These are phyloP conservation scores for Plecotus auritus DNA, from an alignment of 2,113 vertebrate genomes.

Conservation along the genomic window DNA sequence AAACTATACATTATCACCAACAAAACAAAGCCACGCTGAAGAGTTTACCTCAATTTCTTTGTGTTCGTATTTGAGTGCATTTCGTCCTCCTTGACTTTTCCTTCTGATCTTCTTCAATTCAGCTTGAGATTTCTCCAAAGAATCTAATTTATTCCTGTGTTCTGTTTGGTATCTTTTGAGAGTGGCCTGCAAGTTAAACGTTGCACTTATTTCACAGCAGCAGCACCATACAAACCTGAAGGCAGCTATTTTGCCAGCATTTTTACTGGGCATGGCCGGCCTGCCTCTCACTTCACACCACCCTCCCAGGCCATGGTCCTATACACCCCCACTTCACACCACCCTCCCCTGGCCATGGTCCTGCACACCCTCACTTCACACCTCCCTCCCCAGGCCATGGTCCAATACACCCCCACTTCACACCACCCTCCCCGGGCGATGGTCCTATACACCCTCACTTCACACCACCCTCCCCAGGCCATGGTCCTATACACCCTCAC, in stretches of 20 bases:
- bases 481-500: background rate
- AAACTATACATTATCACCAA: background rate
- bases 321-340: background rate
- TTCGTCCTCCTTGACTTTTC: constrained; percentile 93
- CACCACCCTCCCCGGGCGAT: background rate
- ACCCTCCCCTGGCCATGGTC: background rate
- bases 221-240: background rate
- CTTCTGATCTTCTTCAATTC: constrained; percentile 95
- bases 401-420: background rate
- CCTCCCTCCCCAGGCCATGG: rapidly evolving
- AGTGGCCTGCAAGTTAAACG: constrained; percentile 87
- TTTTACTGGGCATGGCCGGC: too few relatives aligned
- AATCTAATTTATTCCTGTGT: constrained; percentile 91
- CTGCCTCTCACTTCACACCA: background rate
- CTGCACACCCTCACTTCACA: too few relatives aligned
- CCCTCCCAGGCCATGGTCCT: background rate
- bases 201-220: background rate
- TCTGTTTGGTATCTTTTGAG: constrained; percentile 96
- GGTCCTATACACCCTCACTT: background rate
- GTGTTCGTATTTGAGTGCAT: constrained; percentile 89
- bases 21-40: background rate
- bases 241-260: rapidly evolving
- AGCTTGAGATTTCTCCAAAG: constrained; percentile 92
- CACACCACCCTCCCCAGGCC: background rate
- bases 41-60: constrained; percentile 92